These are phyloP conservation scores for Capreolus pygargus DNA, from an alignment of 2,113 vertebrate genomes.

Conservation along the genomic window DNA sequence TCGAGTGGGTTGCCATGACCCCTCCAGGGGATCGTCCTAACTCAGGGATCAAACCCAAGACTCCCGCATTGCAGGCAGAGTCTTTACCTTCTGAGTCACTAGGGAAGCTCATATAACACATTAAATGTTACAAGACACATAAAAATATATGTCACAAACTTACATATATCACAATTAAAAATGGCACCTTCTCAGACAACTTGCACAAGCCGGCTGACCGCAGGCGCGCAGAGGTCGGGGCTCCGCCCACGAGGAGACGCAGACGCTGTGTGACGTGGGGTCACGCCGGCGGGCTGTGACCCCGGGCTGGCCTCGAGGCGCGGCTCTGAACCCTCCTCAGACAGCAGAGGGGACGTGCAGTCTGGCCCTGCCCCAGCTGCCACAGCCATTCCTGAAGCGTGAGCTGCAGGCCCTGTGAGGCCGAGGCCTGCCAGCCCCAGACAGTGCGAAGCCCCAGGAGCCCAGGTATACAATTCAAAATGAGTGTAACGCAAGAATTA, in stretches of 20 bases:
- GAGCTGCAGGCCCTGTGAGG: fast-evolving
- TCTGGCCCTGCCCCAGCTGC: fast-evolving
- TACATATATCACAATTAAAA: conserved; percentile 77
- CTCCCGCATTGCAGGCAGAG: neutral
- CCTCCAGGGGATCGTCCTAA: neutral
- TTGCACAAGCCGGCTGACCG: conserved; percentile 86
- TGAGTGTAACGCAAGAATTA: neutral
- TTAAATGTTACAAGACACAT: neutral
- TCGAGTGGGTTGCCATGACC: neutral
- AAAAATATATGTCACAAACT: neutral
- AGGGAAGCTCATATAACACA: neutral
- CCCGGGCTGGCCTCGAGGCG: conserved; percentile 58
- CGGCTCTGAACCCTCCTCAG: neutral
- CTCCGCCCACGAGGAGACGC: conserved; percentile 87
- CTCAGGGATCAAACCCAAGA: neutral
- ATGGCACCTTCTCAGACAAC: conserved; percentile 85
- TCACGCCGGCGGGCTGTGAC: neutral
- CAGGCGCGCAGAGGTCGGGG: conserved; percentile 84
- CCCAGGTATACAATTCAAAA: neutral
- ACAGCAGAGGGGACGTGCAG: fast-evolving
- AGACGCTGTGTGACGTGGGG: conserved; percentile 55
- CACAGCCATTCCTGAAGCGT: fast-evolving
- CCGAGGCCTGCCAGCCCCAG: too few species aligned
- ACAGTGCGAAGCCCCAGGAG: neutral
- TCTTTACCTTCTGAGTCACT: neutral